phyloP scores from a whole-genome alignment of 2,113 vertebrate genomes.

The Acanthochromis polyacanthus region DNA sequence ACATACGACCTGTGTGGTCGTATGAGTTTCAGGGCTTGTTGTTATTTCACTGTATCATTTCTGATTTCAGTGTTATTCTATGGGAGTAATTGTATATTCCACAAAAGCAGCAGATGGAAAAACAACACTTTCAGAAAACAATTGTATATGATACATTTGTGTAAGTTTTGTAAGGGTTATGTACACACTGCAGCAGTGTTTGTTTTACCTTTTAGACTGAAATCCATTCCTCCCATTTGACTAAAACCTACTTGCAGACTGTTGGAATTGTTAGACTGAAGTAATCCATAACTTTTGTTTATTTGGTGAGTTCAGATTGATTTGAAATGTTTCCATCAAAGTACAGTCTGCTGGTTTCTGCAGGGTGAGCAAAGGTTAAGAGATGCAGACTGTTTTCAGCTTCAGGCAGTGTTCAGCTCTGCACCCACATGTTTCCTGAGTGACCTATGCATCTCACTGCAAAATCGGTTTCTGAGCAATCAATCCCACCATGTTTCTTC shows the following conservation, averaged over 20 bases:
- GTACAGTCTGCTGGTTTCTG: slow-evolving; percentile 12
- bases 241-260: not conserved
- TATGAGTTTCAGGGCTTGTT: too few species aligned
- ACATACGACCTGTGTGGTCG: too few species aligned
- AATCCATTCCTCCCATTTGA: not conserved
- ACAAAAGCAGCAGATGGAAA: not conserved
- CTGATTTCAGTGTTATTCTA: not conserved
- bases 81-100: not conserved
- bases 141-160: too few species aligned
- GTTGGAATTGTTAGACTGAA: not conserved
- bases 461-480: slow-evolving; percentile 23
- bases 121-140: not conserved
- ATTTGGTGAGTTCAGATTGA: slow-evolving; percentile 4
- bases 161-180: too few species aligned
- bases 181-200: too few species aligned
- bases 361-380: slow-evolving; percentile 30
- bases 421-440: slow-evolving; percentile 16
- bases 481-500: slow-evolving; percentile 18
- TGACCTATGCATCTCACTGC: slow-evolving; percentile 20
- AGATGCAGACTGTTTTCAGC: slow-evolving; percentile 18
- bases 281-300: not conserved
- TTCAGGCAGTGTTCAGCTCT: slow-evolving; percentile 18
- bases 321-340: not conserved
- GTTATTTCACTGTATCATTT: too few species aligned
- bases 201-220: not conserved